Evolutionary conservation across 2,113 vertebrate species (phyloP), one percentile per base, ranked within the genome.

Genomic region (Columba janthina): DNA sequence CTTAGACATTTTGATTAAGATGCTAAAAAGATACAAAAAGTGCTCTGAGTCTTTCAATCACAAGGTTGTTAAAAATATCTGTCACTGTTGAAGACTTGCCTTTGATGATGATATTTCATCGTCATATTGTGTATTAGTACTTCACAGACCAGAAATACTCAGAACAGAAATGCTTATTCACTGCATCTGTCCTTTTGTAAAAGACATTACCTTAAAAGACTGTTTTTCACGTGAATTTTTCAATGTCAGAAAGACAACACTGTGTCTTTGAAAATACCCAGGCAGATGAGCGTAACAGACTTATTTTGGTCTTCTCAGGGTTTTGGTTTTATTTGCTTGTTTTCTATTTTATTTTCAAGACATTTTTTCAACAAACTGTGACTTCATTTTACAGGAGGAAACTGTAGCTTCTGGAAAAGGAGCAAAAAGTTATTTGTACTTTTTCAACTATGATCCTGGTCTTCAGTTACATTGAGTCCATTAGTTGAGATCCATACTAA

Each of bases 1-100:
- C 85, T 94, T 48, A 93, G 93, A 95, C 85, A 72, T 93, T 93
- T 93, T 93, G 90, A 96, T 94, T 94, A 95, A 67, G 81, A 95
- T 2, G 0, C 80, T 89, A 85, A 89, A 95, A 96, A 96, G 77
- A 89, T 48, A 82, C 48, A 87, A 95, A 90, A 97, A 89, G 40
- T 58, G 78, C 36, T 91, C 58, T 1, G 14, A 94, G 78, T 88
- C 77, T 89, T 88, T 96, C 78, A 95, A 60, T 89, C 74, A 79
- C 34, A 69, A 65, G 31, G 60, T 85, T 61, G 40, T 89, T 93
- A 88, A 96, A 93, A 91, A 84, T 84, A 93, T 40, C 91, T 69
- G 70, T 93, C 92, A 91, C 28, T 32, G 53, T 57, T 88, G 58
- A 54, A 72, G 57, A 88, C 40, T 91, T 93, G 81, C 66, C 62